Evolutionary conservation across 2,113 vertebrate species (phyloP).

Genomic region (Crotalus tigris): DNA sequence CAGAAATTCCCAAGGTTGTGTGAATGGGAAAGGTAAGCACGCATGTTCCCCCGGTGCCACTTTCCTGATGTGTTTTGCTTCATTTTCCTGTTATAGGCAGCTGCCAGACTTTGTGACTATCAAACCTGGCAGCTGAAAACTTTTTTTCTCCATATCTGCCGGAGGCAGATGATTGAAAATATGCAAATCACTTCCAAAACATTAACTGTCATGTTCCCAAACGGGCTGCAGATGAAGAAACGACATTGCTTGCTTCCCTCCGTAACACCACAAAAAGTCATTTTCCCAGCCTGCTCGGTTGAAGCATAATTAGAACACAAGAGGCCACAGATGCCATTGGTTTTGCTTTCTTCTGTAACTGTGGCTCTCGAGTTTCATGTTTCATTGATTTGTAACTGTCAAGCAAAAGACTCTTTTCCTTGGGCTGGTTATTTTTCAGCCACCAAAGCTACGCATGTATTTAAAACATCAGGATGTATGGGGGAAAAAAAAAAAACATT

Average conservation of each 20-base stretch:
- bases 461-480: not conserved
- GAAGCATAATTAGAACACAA: conserved; percentile 56
- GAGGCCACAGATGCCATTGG: conserved; percentile 44
- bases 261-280: conserved; percentile 31
- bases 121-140: conserved; percentile 61
- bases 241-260: conserved; percentile 43
- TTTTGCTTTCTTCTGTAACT: conserved; percentile 35
- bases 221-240: conserved; percentile 45
- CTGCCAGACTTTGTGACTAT: conserved; percentile 56
- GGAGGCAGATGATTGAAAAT: conserved; percentile 55
- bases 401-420: conserved; percentile 19
- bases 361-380: conserved; percentile 17
- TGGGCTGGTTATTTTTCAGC: conserved; percentile 1
- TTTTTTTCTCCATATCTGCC: conserved; percentile 53
- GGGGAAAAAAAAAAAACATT: not conserved
- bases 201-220: conserved; percentile 39
- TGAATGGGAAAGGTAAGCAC: not conserved
- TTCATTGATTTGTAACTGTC: not conserved
- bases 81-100: conserved; percentile 37
- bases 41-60: not conserved
- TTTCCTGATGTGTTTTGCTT: not conserved
- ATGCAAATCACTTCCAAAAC: conserved; percentile 59
- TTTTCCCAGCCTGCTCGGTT: not conserved
- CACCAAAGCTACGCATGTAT: not conserved
- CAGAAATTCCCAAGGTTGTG: conserved; percentile 46